Conservation (phyloP, 2,113 vertebrate species). For the Prunella himalayana region DNA sequence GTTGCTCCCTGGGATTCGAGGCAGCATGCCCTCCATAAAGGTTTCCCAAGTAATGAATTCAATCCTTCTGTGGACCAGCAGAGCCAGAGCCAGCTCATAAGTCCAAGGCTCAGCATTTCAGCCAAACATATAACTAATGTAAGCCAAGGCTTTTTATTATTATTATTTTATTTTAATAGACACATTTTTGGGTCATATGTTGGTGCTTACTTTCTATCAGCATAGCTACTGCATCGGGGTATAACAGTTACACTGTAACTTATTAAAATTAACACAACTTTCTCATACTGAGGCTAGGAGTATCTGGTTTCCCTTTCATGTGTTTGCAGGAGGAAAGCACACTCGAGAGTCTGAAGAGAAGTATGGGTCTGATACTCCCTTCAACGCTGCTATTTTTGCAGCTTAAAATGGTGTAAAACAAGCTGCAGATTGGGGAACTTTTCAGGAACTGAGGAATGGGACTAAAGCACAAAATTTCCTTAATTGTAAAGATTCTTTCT, state of each 20-base stretch:
- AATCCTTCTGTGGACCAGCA: not conserved
- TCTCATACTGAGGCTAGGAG: not conserved
- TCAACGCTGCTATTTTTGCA: not conserved
- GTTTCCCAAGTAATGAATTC: constrained; percentile 15
- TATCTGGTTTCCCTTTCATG: constrained; percentile 23
- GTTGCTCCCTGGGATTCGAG: not conserved
- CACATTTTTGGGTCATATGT: not conserved
- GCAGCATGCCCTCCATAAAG: not conserved
- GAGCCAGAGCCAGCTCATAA: not conserved
- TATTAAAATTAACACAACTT: constrained; percentile 26
- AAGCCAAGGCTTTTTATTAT: constrained; percentile 5
- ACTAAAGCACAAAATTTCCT: not conserved
- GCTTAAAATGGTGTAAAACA: not conserved
- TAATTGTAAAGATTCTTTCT: not conserved
- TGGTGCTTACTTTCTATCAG: not conserved
- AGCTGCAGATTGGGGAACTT: not conserved
- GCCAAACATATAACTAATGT: not conserved
- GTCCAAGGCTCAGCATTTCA: not conserved
- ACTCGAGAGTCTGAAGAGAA: not conserved
- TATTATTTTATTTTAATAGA: constrained; percentile 34
- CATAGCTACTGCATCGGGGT: not conserved
- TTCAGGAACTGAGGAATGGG: not conserved
- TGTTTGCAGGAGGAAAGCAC: not conserved
- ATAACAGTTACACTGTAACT: not conserved
- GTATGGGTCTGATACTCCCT: not conserved